Conservation (phyloP, 37 sponge, comb jelly and placozoan genomes). For the Amphimedon queenslandica region DNA sequence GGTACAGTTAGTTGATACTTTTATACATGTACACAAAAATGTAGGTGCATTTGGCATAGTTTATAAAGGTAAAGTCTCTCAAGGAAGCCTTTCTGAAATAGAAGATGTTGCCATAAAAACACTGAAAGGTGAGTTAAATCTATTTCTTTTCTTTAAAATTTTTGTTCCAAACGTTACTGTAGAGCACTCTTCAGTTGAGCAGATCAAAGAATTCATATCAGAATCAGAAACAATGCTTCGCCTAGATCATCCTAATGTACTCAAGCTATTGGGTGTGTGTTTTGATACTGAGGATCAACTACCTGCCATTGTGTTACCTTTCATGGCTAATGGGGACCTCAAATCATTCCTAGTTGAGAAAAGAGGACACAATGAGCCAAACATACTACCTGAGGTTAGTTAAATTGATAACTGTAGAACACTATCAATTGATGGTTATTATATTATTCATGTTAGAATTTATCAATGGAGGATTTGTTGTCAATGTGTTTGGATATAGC, state of each 20-base stretch:
- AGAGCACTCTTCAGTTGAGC: slow-evolving; percentile 3
- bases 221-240: slow-evolving; percentile 30
- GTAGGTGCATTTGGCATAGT: slow-evolving; percentile 9
- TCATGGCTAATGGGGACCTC: slow-evolving; percentile 46
- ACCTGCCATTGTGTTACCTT: slow-evolving; percentile 32
- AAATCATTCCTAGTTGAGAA: slow-evolving; percentile 17
- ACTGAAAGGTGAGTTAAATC: background rate
- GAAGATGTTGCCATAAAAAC: background rate
- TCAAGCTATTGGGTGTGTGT: slow-evolving; percentile 37
- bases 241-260: slow-evolving; percentile 47
- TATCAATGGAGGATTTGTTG: slow-evolving; percentile 3
- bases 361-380: slow-evolving; percentile 5
- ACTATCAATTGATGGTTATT: no score
- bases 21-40: background rate
- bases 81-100: background rate
- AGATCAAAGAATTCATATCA: slow-evolving; percentile 30
- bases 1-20: background rate
- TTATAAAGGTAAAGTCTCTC: background rate
- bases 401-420: no score
- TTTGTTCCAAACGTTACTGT: background rate
- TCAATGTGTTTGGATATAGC: slow-evolving; percentile 50
- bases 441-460: no score
- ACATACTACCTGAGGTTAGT: background rate
- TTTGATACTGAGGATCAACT: slow-evolving; percentile 36
- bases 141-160: background rate